Base-by-base conservation (phyloP, 2,797 vertebrate genomes). In the Pterois miles region DNA sequence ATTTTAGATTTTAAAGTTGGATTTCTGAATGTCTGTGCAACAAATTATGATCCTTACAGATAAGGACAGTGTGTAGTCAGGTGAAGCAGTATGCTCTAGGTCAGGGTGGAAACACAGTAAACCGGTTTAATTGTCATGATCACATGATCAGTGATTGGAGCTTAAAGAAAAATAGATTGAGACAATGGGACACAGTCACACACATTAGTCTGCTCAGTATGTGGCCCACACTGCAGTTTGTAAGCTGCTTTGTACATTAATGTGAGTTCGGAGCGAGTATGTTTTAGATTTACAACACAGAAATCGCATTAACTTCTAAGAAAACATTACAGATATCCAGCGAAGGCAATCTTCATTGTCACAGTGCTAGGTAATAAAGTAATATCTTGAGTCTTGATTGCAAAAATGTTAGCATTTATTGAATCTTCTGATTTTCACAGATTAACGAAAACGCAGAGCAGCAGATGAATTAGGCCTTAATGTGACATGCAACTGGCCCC, bases 41-140 rank as follows among this genome's bases (percentile, higher is more conserved):
- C 22, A 52, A 66, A 25, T 5, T 52, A 33, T 74, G 16, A 65
- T 38, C 25, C n/a, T 62, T 25, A 13, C 22, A 63, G 10, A 20
- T 31, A 29, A 64, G 40, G 13, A 31, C 1, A 38, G 10, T 52
- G 36, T 52, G 25, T 36, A 18, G n/a, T 70, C 65, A 69, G 65
- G 33, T 63, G 60, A 65, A 64, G 43, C 63, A 22, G 6, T 58
- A 10, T 72, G 63, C 38, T 56, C 63, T 33, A 11, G 29, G n/a
- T 56, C 23, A 65, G 43, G 68, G 29, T 29, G 20, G n/a, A 59
- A 65, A 77, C 54, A 8, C 58, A 66, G 54, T 71, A 71, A 89
- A 84, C 78, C 4, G 11, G 74, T 84, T 90, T 87, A 74, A 79
- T 78, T 78, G 71, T 71, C 36, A 11, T 29, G 16, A 52, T 72